Evolutionary conservation across 2,888 invertebrate genomes (phyloP), one percentile per base, ranked within the genome.

Genomic region (Syrista parreyssii): DNA sequence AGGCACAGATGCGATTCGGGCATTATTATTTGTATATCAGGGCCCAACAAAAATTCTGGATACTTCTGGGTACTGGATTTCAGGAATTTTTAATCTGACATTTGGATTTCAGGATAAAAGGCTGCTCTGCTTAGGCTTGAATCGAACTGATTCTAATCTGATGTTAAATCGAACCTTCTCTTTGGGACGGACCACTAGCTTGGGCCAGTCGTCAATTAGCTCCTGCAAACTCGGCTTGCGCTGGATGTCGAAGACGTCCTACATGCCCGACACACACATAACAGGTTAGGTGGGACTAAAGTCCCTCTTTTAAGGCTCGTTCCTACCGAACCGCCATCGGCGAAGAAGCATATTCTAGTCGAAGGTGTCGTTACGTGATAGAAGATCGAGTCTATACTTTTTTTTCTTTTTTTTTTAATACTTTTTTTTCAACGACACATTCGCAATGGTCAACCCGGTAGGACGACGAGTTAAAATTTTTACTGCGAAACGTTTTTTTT

Each of bases 141-240:
- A 68, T 78, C 76, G 79, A 82, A 68, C 77, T 79, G 81, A 84
- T 78, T 82, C 77, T 80, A 83, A 84, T 71, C 32, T 71, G 71
- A 23, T 15, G 80, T 82, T 78, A 79, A 87, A 93, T 92, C 94
- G 94, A 94, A 95, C 94, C 94, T 95, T 94, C 92, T 92, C 92
- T 93, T 93, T 94, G 91, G 93, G 93, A 92, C 93, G 92, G 92
- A 93, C 93, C 92, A 93, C 92, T 92, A 96, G 94, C 88, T 92
- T 94, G 90, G 96, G 96, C 96, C 96, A 96, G 93, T 96, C 96
- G 89, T 95, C 95, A 92, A 96, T 95, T 91, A 96, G 92, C 93
- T 95, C 95, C 90, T 93, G 93, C 85, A 95, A 93, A 92, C 94
- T 94, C 92, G 94, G 94, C 88, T 94, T 94, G 93, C 95, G 94